A percentile compares a stretch with the other conserved stretches of the same genome.
phyloP scores from a whole-genome alignment of 2,113 vertebrate genomes.

The Myotis brandtii region DNA sequence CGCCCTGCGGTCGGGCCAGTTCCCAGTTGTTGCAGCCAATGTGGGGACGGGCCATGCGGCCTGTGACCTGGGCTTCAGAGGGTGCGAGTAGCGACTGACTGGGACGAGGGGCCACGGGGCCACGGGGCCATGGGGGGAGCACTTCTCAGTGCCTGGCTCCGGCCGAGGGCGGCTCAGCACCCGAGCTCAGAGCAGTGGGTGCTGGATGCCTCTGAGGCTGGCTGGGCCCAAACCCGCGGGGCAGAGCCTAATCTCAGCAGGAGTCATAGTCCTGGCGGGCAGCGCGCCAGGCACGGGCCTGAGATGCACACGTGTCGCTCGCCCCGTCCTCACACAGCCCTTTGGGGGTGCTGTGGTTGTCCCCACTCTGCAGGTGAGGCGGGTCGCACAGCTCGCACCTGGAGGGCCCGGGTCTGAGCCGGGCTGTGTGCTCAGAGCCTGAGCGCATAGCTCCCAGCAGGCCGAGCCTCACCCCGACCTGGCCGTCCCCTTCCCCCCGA shows the following conservation, averaged over 20 bases:
- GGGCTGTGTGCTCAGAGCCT: accelerated
- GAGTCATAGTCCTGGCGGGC: background rate
- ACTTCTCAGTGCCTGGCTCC: accelerated
- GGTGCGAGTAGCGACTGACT: background rate
- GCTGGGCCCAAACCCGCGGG: background rate
- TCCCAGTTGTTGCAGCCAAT: background rate
- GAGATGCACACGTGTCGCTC: accelerated
- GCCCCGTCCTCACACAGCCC: background rate
- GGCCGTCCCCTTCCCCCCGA: background rate
- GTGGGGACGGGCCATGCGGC: too few relatives aligned
- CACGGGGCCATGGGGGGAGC: too few relatives aligned
- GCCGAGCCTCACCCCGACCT: background rate
- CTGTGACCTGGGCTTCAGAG: background rate
- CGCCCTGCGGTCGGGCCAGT: accelerated
- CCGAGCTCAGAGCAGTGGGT: background rate
- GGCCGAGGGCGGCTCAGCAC: accelerated
- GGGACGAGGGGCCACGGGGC: too few relatives aligned
- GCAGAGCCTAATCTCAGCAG: background rate
- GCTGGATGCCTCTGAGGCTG: background rate
- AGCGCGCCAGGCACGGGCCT: accelerated
- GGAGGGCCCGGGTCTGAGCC: background rate
- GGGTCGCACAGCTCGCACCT: accelerated
- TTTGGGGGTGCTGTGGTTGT: accelerated
- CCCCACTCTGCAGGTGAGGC: background rate
- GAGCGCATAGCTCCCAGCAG: background rate